Evolutionary conservation across 2,113 vertebrate species (phyloP), one percentile per base, ranked within the genome.

Genomic region (Odontophorus gujanensis): DNA sequence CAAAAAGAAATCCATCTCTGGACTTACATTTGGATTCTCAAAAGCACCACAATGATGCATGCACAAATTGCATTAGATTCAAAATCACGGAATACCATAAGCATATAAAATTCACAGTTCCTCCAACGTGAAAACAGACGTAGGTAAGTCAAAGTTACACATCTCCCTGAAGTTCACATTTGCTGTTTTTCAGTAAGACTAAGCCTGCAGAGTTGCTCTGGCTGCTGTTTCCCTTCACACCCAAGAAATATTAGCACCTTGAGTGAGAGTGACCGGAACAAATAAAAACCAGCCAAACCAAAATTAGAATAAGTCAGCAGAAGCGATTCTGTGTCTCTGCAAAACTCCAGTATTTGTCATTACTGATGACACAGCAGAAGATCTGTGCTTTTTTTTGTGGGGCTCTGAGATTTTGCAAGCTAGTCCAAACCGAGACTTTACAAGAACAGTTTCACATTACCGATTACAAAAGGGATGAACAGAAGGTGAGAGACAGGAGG

Each of bases 151-250:
- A 66, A 51, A 80, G 30, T 43, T 43, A 16, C 12, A 10, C 3
- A 22, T 66, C 87, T 75, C 83, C 59, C 68, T 79, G 9, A 83
- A 89, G 61, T 75, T 95, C 78, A 81, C 47, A 59, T 97, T 87
- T 74, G 24, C 30, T 81, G 22, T 90, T 73, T 85, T 48, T 82
- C 69, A 77, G 69, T 55, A 62, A 42, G 38, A 24, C 58, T 74
- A 45, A 43, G 36, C 40, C 43, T 62, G 7, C 40, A 93, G 13
- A 79, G 17, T 7, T 91, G 43, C 8, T 91, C 38, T 51, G 92
- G 18, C 12, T 78, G 16, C 62, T 45, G 51, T 58, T 93, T 90
- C 71, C 50, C 45, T 89, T 86, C 55, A 45, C 7, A 73, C 5
- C n/a, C 36, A 69, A 81, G 86, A 92, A 81, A 82, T 86, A 89